Conservation (phyloP, 2,888 invertebrate genomes). For the Rhodophaea formosa region DNA sequence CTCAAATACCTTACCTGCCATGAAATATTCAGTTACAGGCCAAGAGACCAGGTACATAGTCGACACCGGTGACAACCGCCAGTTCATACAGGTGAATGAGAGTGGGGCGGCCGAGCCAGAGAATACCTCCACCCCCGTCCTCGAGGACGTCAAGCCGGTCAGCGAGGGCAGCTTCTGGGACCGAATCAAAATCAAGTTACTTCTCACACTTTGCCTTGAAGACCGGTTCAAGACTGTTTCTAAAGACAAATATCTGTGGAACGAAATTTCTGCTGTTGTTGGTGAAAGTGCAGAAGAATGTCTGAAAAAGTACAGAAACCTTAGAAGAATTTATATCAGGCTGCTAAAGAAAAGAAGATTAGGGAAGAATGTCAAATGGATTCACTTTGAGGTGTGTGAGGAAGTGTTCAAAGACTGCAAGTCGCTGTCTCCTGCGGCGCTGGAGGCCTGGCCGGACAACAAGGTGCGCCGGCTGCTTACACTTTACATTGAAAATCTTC, state of each 20-base stretch:
- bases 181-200: constrained; percentile 56
- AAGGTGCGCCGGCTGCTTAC: constrained; percentile 57
- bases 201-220: constrained; percentile 61
- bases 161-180: constrained; percentile 66
- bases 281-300: constrained; percentile 62
- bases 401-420: constrained; percentile 68
- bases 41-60: constrained; percentile 60
- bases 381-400: constrained; percentile 64
- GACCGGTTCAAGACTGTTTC: constrained; percentile 44
- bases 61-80: constrained; percentile 53
- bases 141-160: constrained; percentile 35
- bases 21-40: constrained; percentile 45
- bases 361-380: constrained; percentile 71
- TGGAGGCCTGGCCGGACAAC: constrained; percentile 68
- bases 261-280: constrained; percentile 54
- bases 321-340: constrained; percentile 64
- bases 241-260: constrained; percentile 56
- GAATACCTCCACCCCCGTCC: constrained; percentile 30
- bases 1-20: background rate
- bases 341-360: constrained; percentile 64
- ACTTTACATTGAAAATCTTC: constrained; percentile 64
- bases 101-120: constrained; percentile 37
- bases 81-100: constrained; percentile 57
- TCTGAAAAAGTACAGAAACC: constrained; percentile 60
- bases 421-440: constrained; percentile 45